Conservation (phyloP, 2,113 vertebrate species). For the Lates calcarifer region DNA sequence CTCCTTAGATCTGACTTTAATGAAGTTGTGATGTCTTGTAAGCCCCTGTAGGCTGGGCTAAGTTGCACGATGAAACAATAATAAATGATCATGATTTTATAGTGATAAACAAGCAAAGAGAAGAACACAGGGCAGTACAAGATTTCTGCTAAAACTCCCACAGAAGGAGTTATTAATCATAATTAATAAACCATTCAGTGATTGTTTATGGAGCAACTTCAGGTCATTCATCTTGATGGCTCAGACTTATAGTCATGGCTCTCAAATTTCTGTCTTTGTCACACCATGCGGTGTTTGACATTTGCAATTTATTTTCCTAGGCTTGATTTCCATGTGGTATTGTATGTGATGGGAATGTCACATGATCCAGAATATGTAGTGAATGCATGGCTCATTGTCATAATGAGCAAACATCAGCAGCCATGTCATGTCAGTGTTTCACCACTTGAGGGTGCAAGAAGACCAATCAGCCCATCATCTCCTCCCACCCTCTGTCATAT, state of each 20-base stretch:
- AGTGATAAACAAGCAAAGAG: not conserved
- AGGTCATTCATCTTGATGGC: constrained; percentile 27
- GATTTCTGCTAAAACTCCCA: not conserved
- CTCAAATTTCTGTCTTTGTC: not conserved
- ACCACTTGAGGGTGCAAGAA: constrained; percentile 73
- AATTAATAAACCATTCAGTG: not conserved
- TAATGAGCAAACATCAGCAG: not conserved
- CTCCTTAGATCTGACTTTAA: not conserved
- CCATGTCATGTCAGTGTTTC: not conserved
- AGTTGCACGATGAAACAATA: not conserved
- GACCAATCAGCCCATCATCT: constrained; percentile 36
- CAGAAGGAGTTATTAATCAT: constrained; percentile 25
- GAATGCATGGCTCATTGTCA: not conserved
- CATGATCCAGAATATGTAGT: not conserved
- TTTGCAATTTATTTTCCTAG: not conserved
- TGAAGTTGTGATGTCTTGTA: not conserved
- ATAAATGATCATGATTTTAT: not conserved
- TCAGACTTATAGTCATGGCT: not conserved
- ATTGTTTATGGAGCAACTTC: constrained; percentile 24
- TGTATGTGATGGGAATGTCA: not conserved
- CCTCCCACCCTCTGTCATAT: not conserved
- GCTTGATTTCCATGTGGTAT: not conserved
- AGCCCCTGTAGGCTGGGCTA: not conserved
- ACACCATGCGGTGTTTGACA: not conserved
- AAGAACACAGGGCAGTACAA: not conserved